Evolutionary conservation across 2,888 invertebrate genomes (phyloP).

Genomic region (Caenorhabditis auriculariae): DNA sequence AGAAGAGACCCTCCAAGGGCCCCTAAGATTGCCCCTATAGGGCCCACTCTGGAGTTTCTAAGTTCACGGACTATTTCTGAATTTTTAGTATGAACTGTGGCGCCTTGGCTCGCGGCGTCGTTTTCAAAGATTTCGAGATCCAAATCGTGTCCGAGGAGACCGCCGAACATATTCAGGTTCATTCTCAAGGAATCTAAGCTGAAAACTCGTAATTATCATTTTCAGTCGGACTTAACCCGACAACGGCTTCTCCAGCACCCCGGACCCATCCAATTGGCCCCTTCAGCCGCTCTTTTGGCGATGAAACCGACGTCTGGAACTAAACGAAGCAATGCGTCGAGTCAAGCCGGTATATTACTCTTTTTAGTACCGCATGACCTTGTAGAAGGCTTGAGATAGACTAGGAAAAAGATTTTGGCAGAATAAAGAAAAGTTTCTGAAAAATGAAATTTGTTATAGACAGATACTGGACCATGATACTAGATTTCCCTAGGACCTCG

Average conservation of each 20-base stretch:
- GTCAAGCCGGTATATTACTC: conserved; percentile 16
- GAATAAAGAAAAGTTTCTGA: too few relatives aligned
- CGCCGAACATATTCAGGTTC: conserved; percentile 56
- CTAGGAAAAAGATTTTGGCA: too few relatives aligned
- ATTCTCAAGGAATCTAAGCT: neutral
- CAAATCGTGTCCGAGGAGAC: conserved; percentile 61
- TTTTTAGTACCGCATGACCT: neutral
- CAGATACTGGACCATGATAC: neutral
- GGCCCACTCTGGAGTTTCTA: too few relatives aligned
- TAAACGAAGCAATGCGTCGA: conserved; percentile 49
- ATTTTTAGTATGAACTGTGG: conserved; percentile 54
- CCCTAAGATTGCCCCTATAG: too few relatives aligned
- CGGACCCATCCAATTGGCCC: conserved; percentile 41
- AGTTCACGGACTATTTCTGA: too few relatives aligned
- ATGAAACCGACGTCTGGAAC: conserved; percentile 62
- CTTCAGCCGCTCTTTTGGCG: conserved; percentile 55
- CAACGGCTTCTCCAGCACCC: conserved; percentile 57
- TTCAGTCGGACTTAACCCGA: conserved; percentile 53
- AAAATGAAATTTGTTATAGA: neutral
- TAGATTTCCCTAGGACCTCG: neutral
- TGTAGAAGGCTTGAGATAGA: too few relatives aligned
- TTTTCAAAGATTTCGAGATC: conserved; percentile 59
- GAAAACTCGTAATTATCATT: neutral
- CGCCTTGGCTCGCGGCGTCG: conserved; percentile 56
- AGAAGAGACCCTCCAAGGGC: too few relatives aligned